Evolutionary conservation across 2,113 vertebrate genomes (phyloP).

Genomic region (Ardeotis arabs): DNA sequence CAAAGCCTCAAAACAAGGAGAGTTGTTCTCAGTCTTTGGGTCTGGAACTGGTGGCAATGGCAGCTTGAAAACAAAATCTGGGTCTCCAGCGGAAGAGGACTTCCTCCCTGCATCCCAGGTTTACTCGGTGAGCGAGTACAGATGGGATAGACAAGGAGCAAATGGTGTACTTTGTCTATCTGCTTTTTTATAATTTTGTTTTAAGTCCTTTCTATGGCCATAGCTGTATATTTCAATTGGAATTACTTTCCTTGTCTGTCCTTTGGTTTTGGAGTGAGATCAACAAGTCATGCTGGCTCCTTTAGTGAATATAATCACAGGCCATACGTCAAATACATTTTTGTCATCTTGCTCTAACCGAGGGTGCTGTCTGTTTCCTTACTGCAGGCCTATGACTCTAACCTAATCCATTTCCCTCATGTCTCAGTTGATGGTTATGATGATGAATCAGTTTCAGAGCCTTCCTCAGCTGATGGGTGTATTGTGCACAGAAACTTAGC

Average conservation of each 20-base stretch:
- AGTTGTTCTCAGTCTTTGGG: conserved; percentile 18
- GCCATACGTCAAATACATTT: not conserved
- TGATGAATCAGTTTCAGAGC: not conserved
- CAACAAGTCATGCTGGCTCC: not conserved
- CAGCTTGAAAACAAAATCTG: conserved; percentile 32
- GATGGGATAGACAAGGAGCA: not conserved
- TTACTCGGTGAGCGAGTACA: conserved; percentile 85
- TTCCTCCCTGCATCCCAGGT: conserved; percentile 85
- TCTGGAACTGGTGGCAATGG: not conserved
- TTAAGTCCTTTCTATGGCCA: not conserved
- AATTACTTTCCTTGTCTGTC: not conserved
- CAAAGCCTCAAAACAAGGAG: conserved; percentile 73
- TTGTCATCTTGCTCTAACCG: not conserved
- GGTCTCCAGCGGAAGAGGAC: conserved; percentile 15
- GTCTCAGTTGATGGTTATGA: not conserved
- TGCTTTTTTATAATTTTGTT: not conserved
- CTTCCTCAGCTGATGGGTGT: not conserved
- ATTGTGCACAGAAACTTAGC: not conserved
- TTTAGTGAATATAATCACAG: not conserved
- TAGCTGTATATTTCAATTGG: not conserved
- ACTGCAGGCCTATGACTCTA: not conserved
- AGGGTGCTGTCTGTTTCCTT: not conserved
- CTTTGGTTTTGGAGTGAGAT: not conserved
- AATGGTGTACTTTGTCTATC: not conserved
- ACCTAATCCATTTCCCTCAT: not conserved